phyloP scores from a whole-genome alignment of 2,797 vertebrate species.

The Rhodeus uyekii region DNA sequence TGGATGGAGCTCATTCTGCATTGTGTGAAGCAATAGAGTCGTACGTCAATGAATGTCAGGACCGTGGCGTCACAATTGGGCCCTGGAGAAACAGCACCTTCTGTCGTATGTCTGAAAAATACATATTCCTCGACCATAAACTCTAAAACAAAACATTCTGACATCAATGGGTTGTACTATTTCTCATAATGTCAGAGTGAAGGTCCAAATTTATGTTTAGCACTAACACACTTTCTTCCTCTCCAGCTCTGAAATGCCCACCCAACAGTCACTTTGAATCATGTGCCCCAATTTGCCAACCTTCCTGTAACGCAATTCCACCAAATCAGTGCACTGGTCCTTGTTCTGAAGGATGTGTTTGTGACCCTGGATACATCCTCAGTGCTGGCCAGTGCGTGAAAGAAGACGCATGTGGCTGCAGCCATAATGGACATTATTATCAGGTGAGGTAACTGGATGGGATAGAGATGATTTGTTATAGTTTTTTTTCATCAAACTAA shows the following conservation, averaged over 20 bases:
- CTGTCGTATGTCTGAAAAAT: constrained; percentile 66
- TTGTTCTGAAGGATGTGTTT: constrained; percentile 76
- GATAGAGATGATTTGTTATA: neutral
- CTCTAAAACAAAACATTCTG: neutral
- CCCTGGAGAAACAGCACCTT: constrained; percentile 77
- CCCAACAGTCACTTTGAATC: constrained; percentile 77
- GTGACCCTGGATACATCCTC: constrained; percentile 72
- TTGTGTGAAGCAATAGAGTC: constrained; percentile 79
- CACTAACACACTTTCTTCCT: constrained; percentile 8
- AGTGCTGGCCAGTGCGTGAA: constrained; percentile 73
- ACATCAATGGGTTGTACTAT: neutral
- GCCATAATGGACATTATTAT: constrained; percentile 71
- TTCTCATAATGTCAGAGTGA: neutral
- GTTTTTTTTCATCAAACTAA: neutral
- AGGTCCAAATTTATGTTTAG: neutral
- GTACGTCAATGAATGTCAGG: constrained; percentile 78
- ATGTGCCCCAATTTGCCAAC: constrained; percentile 74
- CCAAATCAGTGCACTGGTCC: constrained; percentile 60
- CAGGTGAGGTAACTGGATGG: constrained; percentile 55
- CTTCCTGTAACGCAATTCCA: constrained; percentile 66
- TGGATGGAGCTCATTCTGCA: constrained; percentile 69
- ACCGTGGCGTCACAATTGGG: constrained; percentile 70
- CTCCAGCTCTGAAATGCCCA: constrained; percentile 68
- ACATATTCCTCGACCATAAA: neutral
- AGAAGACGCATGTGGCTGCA: constrained; percentile 68